phyloP scores from a whole-genome alignment of 37 sponge, comb jelly and placozoan species.

The Diacarnus erythraeanus region DNA sequence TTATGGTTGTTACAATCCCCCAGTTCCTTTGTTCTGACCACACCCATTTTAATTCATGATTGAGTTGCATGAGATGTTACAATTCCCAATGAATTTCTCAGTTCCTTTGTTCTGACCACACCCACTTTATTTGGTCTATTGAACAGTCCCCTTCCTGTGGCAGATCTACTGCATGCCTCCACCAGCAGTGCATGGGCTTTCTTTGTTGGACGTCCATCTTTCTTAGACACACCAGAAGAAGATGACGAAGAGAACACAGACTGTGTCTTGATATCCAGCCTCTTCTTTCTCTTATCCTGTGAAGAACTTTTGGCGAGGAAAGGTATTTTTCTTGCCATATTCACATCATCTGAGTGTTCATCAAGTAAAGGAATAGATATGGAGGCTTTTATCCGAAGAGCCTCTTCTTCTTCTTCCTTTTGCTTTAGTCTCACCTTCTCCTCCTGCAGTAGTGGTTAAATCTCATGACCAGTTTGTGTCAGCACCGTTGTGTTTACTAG shows the following conservation, averaged over 20 bases:
- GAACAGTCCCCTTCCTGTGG: constrained; percentile 7
- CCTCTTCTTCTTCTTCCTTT: constrained; percentile 49
- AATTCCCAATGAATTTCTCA: constrained; percentile 19
- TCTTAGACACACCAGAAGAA: not conserved
- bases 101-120: not conserved
- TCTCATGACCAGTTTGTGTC: no score
- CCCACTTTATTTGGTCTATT: not conserved
- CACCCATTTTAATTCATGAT: no score
- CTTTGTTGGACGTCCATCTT: not conserved
- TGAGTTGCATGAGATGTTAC: not conserved
- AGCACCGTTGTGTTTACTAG: no score
- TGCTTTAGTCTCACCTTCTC: constrained; percentile 58
- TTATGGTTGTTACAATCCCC: not conserved
- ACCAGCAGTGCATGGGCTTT: constrained; percentile 4
- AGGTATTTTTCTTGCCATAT: constrained; percentile 39
- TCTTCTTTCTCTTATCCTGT: constrained; percentile 21
- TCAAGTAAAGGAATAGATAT: constrained; percentile 62
- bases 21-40: not conserved
- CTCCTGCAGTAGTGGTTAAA: no score
- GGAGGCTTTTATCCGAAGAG: constrained; percentile 41
- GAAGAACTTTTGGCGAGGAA: constrained; percentile 26
- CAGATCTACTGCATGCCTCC: constrained; percentile 23
- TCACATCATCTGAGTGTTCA: constrained; percentile 65
- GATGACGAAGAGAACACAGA: constrained; percentile 23
- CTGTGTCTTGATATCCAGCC: constrained; percentile 48